Conservation (phyloP, 2,888 invertebrate species). For the Furcula furcula region DNA sequence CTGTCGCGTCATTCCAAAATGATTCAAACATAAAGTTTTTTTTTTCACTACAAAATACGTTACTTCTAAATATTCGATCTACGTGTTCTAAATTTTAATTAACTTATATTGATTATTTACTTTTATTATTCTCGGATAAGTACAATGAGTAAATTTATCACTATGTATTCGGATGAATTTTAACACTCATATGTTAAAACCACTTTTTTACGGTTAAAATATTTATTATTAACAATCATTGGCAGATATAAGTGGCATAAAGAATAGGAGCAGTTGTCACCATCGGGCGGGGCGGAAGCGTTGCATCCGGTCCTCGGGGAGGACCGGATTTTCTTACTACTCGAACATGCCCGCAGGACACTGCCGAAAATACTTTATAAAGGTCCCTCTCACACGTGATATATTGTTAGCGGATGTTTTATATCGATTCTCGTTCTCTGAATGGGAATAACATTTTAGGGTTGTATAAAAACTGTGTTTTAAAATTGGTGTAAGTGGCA, state of each 20-base stretch:
- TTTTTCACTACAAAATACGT: too few species aligned
- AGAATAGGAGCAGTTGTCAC: conserved; percentile 42
- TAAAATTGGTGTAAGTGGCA: conserved; percentile 19
- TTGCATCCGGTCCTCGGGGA: conserved; percentile 50
- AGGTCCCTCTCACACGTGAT: conserved; percentile 52
- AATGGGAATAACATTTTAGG: conserved; percentile 37
- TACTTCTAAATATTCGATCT: too few species aligned
- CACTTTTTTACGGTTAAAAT: background rate
- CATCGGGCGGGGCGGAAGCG: conserved; percentile 46
- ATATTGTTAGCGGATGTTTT: conserved; percentile 60
- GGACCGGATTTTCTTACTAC: conserved; percentile 50
- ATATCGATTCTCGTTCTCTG: conserved; percentile 54
- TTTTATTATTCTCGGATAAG: too few species aligned
- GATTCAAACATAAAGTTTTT: too few species aligned
- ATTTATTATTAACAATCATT: conserved; percentile 15
- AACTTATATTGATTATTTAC: too few species aligned
- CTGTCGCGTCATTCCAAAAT: too few species aligned
- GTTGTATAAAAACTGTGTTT: conserved; percentile 28
- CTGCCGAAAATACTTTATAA: conserved; percentile 58
- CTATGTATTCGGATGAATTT: too few species aligned
- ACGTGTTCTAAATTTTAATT: too few species aligned
- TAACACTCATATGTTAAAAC: too few species aligned
- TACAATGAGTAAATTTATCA: too few species aligned
- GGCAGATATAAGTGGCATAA: conserved; percentile 17
- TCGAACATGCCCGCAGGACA: conserved; percentile 56